Conservation (phyloP, 2,888 invertebrate species). For the Trissoscelio sp. region DNA sequence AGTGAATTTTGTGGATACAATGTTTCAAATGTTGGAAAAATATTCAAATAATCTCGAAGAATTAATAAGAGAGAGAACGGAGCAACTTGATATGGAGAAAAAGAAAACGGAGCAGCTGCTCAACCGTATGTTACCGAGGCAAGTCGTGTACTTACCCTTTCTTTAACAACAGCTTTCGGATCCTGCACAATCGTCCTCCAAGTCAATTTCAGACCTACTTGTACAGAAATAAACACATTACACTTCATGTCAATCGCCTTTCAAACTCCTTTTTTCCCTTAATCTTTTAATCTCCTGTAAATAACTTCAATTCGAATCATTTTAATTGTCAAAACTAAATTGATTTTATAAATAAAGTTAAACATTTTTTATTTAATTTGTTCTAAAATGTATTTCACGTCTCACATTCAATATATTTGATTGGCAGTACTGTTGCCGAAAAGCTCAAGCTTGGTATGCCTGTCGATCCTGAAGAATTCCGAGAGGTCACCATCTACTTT, state of each 20-base stretch:
- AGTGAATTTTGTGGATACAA: conserved; percentile 97
- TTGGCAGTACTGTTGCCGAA: conserved; percentile 92
- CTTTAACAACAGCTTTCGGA: conserved; percentile 1
- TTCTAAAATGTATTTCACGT: too few species aligned
- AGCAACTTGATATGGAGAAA: conserved; percentile 96
- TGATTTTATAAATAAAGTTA: too few species aligned
- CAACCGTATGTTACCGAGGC: conserved; percentile 95
- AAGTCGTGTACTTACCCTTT: conserved; percentile 69
- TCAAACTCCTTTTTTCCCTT: neutral
- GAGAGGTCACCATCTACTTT: conserved; percentile 96
- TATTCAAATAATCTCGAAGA: conserved; percentile 98
- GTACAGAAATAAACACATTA: neutral
- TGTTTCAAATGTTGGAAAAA: conserved; percentile 98
- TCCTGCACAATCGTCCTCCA: neutral
- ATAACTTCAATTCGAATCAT: too few species aligned
- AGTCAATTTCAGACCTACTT: neutral
- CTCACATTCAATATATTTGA: too few species aligned
- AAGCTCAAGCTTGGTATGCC: conserved; percentile 94
- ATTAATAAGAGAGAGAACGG: conserved; percentile 95
- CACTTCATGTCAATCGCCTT: neutral
- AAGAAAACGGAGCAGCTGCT: conserved; percentile 97
- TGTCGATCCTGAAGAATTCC: conserved; percentile 96
- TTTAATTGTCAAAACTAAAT: too few species aligned
- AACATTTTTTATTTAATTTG: too few species aligned
- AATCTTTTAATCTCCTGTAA: too few species aligned